Evolutionary conservation across 2,888 invertebrate genomes (phyloP).

Genomic region (Melanotus villosus): DNA sequence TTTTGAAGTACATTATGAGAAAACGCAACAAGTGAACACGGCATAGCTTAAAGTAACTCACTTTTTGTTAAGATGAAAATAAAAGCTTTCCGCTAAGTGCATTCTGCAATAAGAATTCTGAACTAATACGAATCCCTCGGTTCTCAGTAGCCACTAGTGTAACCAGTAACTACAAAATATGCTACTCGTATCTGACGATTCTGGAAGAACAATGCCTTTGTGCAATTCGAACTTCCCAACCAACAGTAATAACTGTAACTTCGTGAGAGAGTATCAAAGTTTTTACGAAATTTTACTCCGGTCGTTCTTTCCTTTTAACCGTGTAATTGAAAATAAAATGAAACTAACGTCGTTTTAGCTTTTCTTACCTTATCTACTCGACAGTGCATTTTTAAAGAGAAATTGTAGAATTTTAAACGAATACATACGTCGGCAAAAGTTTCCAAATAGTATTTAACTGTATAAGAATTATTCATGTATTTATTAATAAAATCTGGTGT

Average conservation of each 20-base stretch:
- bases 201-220: conserved; percentile 37
- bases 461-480: no score
- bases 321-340: conserved; percentile 36
- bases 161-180: conserved; percentile 55
- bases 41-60: conserved; percentile 45
- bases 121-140: conserved; percentile 53
- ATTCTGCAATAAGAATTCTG: conserved; percentile 57
- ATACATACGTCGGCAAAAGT: no score
- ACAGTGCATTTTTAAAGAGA: no score
- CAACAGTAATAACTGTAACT: conserved; percentile 38
- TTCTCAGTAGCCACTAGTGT: conserved; percentile 45
- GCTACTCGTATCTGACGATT: conserved; percentile 47
- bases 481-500: no score
- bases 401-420: no score
- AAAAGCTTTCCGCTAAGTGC: conserved; percentile 56
- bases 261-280: conserved; percentile 34
- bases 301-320: conserved; percentile 28
- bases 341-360: conserved; percentile 7
- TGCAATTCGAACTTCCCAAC: conserved; percentile 32
- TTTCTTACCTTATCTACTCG: neutral
- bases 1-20: conserved; percentile 47
- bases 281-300: conserved; percentile 36
- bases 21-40: conserved; percentile 51
- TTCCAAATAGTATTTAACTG: no score
- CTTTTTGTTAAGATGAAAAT: conserved; percentile 45